phyloP scores from a whole-genome alignment of 2,888 invertebrate genomes.

The Apeira syringaria region DNA sequence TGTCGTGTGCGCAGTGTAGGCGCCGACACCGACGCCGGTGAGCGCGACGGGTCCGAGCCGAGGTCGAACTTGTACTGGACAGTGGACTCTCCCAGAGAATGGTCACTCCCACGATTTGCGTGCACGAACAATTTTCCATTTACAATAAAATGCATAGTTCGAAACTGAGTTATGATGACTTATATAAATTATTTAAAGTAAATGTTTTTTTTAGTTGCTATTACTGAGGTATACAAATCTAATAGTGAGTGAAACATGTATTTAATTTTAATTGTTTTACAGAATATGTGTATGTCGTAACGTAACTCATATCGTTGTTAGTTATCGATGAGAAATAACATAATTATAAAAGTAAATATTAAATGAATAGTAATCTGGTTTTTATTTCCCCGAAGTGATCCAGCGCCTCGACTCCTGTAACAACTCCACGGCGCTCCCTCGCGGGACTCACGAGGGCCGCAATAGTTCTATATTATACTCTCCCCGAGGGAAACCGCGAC shows the following conservation, averaged over 20 bases:
- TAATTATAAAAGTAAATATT: slow-evolving; percentile 84
- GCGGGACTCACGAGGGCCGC: no score
- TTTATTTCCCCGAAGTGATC: slow-evolving; percentile 55
- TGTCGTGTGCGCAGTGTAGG: no score
- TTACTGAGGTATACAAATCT: slow-evolving; percentile 80
- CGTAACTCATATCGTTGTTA: slow-evolving; percentile 84
- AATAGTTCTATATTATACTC: no score
- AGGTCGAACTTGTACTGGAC: no score
- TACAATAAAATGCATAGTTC: slow-evolving; percentile 60
- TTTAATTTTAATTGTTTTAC: slow-evolving; percentile 83
- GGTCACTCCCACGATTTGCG: slow-evolving; percentile 78
- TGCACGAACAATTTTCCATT: slow-evolving; percentile 70
- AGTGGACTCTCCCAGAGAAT: slow-evolving; percentile 80
- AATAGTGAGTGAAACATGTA: slow-evolving; percentile 83
- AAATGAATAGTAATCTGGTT: slow-evolving; percentile 79
- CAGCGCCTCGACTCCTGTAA: slow-evolving; percentile 16
- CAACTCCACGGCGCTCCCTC: no score
- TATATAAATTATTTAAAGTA: slow-evolving; percentile 79
- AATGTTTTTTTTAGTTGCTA: slow-evolving; percentile 76
- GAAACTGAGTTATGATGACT: slow-evolving; percentile 78
- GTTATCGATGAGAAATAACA: slow-evolving; percentile 84
- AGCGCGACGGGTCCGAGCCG: no score
- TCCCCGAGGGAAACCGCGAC: no score
- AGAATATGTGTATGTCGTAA: slow-evolving; percentile 82
- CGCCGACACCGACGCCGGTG: no score